A percentile compares a stretch with the other conserved stretches of the same genome.
Conservation (phyloP, 1,140 invertebrate species). For the Zophobas atratus region DNA sequence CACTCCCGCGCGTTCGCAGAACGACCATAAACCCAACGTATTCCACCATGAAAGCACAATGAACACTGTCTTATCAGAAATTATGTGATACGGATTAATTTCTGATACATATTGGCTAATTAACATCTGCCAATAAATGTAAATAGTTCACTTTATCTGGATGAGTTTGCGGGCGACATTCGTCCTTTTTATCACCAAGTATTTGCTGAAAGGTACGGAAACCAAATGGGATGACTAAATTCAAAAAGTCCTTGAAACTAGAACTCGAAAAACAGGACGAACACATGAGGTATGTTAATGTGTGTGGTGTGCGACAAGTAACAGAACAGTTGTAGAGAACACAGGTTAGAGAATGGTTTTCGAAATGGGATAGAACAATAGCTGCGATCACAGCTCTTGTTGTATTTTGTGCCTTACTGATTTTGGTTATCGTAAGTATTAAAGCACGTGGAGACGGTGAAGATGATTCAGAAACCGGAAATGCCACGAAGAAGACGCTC, state of each 20-base stretch:
- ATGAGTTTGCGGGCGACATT: not conserved
- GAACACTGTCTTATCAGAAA: slow-evolving; percentile 23
- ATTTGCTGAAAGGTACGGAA: slow-evolving; percentile 7
- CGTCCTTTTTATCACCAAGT: not conserved
- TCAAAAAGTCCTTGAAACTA: not conserved
- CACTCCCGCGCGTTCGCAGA: no score
- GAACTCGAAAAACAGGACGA: no score
- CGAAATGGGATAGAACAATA: slow-evolving; percentile 22
- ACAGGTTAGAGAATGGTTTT: slow-evolving; percentile 8
- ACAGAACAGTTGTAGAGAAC: not conserved
- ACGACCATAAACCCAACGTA: not conserved
- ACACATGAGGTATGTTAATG: no score
- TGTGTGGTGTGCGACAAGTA: no score
- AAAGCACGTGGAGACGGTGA: not conserved
- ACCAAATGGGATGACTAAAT: slow-evolving; percentile 1
- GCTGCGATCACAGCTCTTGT: slow-evolving; percentile 12
- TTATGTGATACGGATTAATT: slow-evolving; percentile 21
- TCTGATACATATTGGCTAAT: slow-evolving; percentile 32
- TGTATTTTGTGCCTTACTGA: not conserved
- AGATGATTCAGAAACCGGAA: not conserved
- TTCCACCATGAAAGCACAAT: not conserved
- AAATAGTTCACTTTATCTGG: slow-evolving; percentile 36
- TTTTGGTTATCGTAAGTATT: slow-evolving; percentile 1
- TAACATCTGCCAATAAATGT: slow-evolving; percentile 31
- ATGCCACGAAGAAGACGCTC: not conserved